Evolutionary conservation across 2,888 invertebrate genomes (phyloP).

Genomic region (Antheraea yamamai): DNA sequence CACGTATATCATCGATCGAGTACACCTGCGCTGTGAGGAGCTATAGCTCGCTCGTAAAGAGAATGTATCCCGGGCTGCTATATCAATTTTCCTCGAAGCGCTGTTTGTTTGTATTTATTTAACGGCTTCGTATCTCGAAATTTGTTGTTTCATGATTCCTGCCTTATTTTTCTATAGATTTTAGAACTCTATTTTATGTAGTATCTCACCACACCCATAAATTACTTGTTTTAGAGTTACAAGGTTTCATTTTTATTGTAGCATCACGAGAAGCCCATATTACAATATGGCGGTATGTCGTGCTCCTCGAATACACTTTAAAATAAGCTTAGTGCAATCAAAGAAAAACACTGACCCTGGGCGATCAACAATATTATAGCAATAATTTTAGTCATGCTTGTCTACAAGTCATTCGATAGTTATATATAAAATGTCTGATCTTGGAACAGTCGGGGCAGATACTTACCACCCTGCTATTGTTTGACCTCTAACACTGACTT

Average conservation of each 20-base stretch:
- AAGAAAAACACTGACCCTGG: too few species aligned
- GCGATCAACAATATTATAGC: too few species aligned
- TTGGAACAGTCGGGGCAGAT: too few species aligned
- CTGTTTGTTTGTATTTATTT: not conserved
- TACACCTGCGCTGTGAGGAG: slow-evolving; percentile 1
- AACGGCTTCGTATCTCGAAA: not conserved
- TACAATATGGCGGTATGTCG: too few species aligned
- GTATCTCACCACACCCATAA: not conserved
- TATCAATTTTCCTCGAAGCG: slow-evolving; percentile 9
- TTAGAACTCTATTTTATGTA: not conserved
- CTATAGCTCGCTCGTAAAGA: slow-evolving; percentile 6
- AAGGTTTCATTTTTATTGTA: too few species aligned
- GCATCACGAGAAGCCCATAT: too few species aligned
- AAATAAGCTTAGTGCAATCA: too few species aligned
- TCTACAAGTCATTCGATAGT: too few species aligned
- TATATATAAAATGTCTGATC: too few species aligned
- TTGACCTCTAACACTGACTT: not conserved
- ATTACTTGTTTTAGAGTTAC: too few species aligned
- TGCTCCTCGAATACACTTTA: too few species aligned
- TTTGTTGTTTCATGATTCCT: not conserved
- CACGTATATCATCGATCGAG: not conserved
- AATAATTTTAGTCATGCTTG: too few species aligned
- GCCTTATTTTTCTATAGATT: not conserved
- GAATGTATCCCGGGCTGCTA: not conserved
- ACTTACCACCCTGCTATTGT: not conserved